Conservation (phyloP, 1,140 invertebrate species). For the Vanessa atalanta region DNA sequence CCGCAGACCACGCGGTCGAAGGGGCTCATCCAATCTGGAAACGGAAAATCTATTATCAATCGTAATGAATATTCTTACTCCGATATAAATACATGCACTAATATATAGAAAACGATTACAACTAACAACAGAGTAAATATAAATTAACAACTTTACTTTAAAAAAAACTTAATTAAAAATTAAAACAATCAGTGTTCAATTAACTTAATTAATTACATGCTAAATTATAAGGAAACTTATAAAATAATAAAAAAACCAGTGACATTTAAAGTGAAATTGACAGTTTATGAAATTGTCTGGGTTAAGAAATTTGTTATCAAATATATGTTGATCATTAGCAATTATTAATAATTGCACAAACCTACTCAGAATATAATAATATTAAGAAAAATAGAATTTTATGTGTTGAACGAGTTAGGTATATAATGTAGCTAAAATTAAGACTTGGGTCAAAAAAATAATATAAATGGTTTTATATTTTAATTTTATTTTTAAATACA, state of each 20-base stretch:
- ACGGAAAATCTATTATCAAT: constrained; percentile 83
- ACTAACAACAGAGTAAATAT: too few species aligned
- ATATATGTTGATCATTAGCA: too few species aligned
- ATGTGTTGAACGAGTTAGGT: background rate
- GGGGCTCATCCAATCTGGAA: constrained; percentile 94
- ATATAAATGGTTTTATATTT: background rate
- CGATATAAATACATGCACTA: constrained; percentile 61
- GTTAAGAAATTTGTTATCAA: background rate
- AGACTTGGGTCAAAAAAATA: background rate
- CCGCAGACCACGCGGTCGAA: constrained; percentile 95
- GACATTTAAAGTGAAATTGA: background rate
- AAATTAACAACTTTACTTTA: background rate
- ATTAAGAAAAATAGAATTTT: background rate
- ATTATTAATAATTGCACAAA: too few species aligned
- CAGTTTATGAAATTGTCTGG: background rate
- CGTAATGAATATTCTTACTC: constrained; percentile 75
- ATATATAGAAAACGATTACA: background rate
- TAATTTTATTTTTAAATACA: background rate
- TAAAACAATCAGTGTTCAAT: background rate
- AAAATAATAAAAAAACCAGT: background rate
- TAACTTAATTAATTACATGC: constrained; percentile 13
- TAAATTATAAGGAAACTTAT: constrained; percentile 3
- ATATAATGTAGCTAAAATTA: too few species aligned
- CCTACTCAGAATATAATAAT: too few species aligned
- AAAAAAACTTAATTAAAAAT: background rate